Percentiles rank a stretch among this genome's conserved stretches.
Evolutionary conservation across 2,888 invertebrate species (phyloP).

Genomic region (Hydrotaea cyrtoneurina): DNA sequence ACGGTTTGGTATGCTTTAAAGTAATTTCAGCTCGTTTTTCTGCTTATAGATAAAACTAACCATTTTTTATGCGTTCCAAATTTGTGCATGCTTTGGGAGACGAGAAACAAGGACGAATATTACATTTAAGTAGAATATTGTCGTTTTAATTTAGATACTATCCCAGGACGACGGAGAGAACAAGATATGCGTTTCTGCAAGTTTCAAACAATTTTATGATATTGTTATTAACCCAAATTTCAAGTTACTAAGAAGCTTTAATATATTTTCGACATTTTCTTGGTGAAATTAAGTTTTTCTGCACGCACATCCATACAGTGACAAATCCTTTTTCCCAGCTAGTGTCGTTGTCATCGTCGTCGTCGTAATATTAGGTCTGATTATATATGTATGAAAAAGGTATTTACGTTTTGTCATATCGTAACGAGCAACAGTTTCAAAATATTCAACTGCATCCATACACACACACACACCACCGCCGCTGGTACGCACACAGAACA

Average conservation of each 20-base stretch:
- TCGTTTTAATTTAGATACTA: too few relatives aligned
- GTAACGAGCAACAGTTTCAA: slow-evolving; percentile 40
- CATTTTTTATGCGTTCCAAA: too few relatives aligned
- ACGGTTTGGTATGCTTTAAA: too few relatives aligned
- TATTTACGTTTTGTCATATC: slow-evolving; percentile 15
- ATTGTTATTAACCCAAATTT: not conserved
- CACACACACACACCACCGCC: not conserved
- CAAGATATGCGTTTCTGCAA: not conserved
- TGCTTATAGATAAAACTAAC: too few relatives aligned
- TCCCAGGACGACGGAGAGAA: too few relatives aligned
- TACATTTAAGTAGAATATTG: too few relatives aligned
- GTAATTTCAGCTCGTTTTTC: too few relatives aligned
- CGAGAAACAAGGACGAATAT: too few relatives aligned
- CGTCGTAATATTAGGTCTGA: not conserved
- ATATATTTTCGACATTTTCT: not conserved
- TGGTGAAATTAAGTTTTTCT: not conserved
- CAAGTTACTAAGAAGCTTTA: not conserved
- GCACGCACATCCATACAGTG: not conserved
- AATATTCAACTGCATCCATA: slow-evolving; percentile 21
- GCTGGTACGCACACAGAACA: not conserved
- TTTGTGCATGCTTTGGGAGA: too few relatives aligned
- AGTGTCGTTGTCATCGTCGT: not conserved
- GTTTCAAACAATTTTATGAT: not conserved
- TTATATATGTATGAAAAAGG: slow-evolving; percentile 10
- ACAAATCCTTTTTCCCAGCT: not conserved